These are phyloP conservation scores for Pherbina coryleti DNA, from an alignment of 2,888 invertebrate species.

Conservation along the genomic window DNA sequence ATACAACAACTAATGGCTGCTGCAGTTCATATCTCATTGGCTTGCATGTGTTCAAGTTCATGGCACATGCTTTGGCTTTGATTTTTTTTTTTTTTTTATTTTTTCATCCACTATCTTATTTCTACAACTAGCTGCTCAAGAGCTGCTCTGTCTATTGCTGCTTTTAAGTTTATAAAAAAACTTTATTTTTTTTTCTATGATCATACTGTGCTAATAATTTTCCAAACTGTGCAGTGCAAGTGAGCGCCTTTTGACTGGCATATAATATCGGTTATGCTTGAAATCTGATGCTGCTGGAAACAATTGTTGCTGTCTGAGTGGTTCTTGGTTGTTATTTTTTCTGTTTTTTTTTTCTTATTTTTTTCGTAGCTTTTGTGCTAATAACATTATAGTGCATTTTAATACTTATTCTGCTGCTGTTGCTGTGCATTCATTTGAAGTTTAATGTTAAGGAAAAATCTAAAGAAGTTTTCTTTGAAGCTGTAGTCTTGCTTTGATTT, in stretches of 20 bases:
- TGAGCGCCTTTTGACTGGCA: neutral
- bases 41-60: constrained; percentile 30
- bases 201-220: neutral
- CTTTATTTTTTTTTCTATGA: neutral
- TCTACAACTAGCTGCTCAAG: neutral
- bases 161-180: neutral
- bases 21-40: neutral
- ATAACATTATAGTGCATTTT: neutral
- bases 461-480: neutral
- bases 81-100: neutral
- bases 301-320: constrained; percentile 25
- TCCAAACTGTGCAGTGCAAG: neutral
- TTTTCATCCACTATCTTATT: neutral
- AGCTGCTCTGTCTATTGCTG: neutral
- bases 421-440: neutral
- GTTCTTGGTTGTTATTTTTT: neutral
- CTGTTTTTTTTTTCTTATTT: neutral
- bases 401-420: neutral
- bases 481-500: no score
- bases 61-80: constrained; percentile 4
- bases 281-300: constrained; percentile 42
- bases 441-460: constrained; percentile 21
- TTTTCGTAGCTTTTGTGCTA: neutral
- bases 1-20: neutral
- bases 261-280: constrained; percentile 37